A percentile compares a stretch with the other conserved stretches of the same genome.
phyloP scores from a whole-genome alignment of 2,888 invertebrate species.

The Smittia aterrima region DNA sequence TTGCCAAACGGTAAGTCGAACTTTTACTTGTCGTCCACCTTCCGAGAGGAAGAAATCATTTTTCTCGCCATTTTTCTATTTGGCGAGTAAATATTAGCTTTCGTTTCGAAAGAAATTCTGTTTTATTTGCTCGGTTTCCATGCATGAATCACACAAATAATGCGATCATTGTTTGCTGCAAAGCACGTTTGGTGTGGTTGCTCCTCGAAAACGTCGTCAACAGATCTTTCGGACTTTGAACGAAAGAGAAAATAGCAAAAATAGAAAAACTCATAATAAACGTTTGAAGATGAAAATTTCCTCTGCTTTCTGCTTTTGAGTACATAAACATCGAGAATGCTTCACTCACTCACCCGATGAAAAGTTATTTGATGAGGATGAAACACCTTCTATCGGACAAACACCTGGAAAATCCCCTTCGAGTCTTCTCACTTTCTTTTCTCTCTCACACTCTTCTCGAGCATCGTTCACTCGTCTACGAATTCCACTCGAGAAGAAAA shows the following conservation, averaged over 20 bases:
- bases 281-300: neutral
- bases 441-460: neutral
- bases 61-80: neutral
- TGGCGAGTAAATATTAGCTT: neutral
- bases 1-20: slow-evolving; percentile 36
- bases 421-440: neutral
- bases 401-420: neutral
- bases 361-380: slow-evolving; percentile 20
- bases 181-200: too few relatives aligned
- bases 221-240: too few relatives aligned
- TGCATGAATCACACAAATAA: slow-evolving; percentile 19
- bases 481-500: neutral
- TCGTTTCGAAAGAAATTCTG: neutral
- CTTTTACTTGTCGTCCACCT: neutral
- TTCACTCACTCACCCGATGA: neutral
- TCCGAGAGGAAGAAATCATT: neutral
- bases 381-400: neutral
- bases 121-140: slow-evolving; percentile 25
- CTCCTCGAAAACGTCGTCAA: too few relatives aligned
- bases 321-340: too few relatives aligned
- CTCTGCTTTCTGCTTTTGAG: neutral
- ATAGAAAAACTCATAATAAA: too few relatives aligned
- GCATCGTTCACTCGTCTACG: neutral
- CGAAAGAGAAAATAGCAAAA: too few relatives aligned
- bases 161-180: slow-evolving; percentile 11